These are phyloP conservation scores for Mormyrus proboscirostris DNA, from an alignment of 2,797 vertebrate genomes.

Conservation along the genomic window DNA sequence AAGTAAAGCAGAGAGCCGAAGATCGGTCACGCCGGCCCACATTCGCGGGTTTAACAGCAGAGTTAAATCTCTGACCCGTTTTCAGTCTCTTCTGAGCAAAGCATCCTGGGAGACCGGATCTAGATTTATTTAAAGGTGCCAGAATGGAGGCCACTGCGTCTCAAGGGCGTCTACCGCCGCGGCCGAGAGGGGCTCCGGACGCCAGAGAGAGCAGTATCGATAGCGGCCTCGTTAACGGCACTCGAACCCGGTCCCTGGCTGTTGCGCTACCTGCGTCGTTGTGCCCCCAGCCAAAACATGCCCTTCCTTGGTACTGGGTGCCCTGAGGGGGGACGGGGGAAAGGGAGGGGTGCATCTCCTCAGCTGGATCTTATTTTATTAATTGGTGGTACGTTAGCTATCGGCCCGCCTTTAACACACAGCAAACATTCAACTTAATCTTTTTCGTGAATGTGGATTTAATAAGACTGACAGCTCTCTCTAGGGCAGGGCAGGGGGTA, in stretches of 20 bases:
- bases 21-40: background rate
- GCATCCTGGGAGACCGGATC: background rate
- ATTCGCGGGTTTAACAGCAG: background rate
- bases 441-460: slow-evolving; percentile 9
- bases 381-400: slow-evolving; percentile 64
- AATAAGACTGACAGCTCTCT: background rate
- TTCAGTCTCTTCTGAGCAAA: slow-evolving; percentile 5
- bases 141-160: slow-evolving; percentile 29
- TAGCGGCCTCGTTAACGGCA: background rate
- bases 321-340: background rate
- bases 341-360: slow-evolving; percentile 25
- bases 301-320: background rate
- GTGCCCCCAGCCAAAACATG: background rate
- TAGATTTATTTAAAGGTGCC: slow-evolving; percentile 27
- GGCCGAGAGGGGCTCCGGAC: slow-evolving; percentile 37
- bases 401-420: slow-evolving; percentile 46
- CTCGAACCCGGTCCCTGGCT: background rate
- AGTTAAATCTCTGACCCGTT: slow-evolving; percentile 13
- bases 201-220: slow-evolving; percentile 10
- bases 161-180: slow-evolving; percentile 43
- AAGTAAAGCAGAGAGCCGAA: background rate
- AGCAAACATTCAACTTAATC: slow-evolving; percentile 32
- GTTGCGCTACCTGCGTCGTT: background rate
- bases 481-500: background rate
- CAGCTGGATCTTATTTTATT: slow-evolving; percentile 54